These are phyloP conservation scores for Coracopsis vasa DNA, from an alignment of 2,113 vertebrate species.

Conservation along the genomic window DNA sequence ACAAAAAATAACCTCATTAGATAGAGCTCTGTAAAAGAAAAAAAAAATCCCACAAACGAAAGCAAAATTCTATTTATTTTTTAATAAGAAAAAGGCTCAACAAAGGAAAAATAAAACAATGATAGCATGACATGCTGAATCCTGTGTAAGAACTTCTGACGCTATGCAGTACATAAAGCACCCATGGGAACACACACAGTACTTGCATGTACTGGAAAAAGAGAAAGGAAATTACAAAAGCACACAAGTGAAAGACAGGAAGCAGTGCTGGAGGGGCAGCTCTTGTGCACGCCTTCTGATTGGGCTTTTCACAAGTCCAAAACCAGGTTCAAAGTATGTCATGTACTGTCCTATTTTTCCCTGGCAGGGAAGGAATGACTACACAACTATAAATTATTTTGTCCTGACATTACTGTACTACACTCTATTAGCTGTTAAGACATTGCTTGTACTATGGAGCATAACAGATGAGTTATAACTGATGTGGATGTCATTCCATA, in stretches of 20 bases:
- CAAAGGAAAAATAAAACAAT: neutral
- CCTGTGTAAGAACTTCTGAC: neutral
- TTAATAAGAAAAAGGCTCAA: neutral
- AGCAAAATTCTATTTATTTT: neutral
- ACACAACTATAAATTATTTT: neutral
- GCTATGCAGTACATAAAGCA: neutral
- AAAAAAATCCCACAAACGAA: neutral
- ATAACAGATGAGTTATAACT: neutral
- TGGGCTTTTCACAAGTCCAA: neutral
- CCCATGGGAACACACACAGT: neutral
- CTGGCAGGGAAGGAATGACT: neutral
- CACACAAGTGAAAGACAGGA: neutral
- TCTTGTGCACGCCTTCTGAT: neutral
- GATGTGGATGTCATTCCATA: neutral
- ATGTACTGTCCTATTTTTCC: neutral
- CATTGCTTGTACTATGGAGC: neutral
- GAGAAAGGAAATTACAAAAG: neutral
- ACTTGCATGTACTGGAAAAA: neutral
- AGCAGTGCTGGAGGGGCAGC: neutral
- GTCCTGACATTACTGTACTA: accelerated
- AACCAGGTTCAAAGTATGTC: neutral
- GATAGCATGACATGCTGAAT: neutral
- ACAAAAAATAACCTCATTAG: neutral
- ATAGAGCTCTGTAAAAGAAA: neutral
- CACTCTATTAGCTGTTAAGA: neutral